A percentile compares a stretch with the other conserved stretches of the same genome.
Evolutionary conservation across 2,113 vertebrate species (phyloP).

Genomic region (Oxyura jamaicensis): DNA sequence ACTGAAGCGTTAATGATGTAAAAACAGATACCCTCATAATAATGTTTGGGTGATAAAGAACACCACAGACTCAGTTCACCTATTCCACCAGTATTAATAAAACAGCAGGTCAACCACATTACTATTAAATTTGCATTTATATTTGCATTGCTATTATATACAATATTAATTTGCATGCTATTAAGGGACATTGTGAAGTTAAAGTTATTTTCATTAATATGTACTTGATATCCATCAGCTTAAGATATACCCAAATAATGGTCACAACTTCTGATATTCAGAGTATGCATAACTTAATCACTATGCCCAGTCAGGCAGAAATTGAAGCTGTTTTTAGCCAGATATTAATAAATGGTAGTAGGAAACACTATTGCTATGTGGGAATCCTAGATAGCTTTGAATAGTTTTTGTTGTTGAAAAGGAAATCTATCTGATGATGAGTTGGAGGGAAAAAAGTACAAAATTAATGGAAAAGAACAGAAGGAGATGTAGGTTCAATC

Average conservation of each 20-base stretch:
- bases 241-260: background rate
- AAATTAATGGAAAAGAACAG: background rate
- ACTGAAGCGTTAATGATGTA: background rate
- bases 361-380: background rate
- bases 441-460: fast-evolving
- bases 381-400: background rate
- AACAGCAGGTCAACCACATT: background rate
- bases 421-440: background rate
- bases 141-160: background rate
- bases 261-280: background rate
- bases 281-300: background rate
- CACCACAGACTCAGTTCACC: background rate
- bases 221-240: background rate
- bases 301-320: background rate
- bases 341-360: background rate
- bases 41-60: background rate
- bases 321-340: background rate
- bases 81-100: background rate
- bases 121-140: background rate
- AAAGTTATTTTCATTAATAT: background rate
- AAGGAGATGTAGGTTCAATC: background rate
- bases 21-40: background rate
- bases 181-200: background rate
- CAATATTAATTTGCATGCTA: background rate
- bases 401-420: background rate